Evolutionary conservation across 2,888 invertebrate species (phyloP).

Genomic region (Papilio demoleus): DNA sequence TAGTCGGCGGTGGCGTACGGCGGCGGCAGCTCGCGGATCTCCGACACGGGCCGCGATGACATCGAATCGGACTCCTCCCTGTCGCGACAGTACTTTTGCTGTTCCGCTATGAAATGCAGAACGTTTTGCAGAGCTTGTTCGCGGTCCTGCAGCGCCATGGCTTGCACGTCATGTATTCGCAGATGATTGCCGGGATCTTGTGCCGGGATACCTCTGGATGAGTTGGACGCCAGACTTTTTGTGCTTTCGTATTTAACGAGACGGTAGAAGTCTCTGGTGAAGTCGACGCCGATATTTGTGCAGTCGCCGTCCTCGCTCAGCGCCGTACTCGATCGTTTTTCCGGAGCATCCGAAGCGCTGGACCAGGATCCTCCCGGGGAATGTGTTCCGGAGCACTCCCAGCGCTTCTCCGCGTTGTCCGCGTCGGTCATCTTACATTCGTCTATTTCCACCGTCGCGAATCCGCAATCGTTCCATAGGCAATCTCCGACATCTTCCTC

Average conservation of each 20-base stretch:
- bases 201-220: conserved; percentile 86
- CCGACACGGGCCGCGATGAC: conserved; percentile 81
- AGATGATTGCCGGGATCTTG: conserved; percentile 77
- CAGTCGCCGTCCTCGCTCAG: conserved; percentile 88
- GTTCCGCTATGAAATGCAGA: conserved; percentile 89
- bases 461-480: conserved; percentile 89
- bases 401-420: conserved; percentile 82
- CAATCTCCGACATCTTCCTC: conserved; percentile 90
- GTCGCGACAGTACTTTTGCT: conserved; percentile 87
- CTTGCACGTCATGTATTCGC: conserved; percentile 75
- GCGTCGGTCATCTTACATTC: conserved; percentile 84
- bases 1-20: conserved; percentile 79
- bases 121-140: conserved; percentile 89
- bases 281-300: conserved; percentile 88
- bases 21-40: conserved; percentile 82
- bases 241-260: conserved; percentile 92
- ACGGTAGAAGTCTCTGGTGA: conserved; percentile 91
- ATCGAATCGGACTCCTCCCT: conserved; percentile 84
- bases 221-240: conserved; percentile 90
- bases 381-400: conserved; percentile 85
- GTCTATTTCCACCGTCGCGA: conserved; percentile 86
- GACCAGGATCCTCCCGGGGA: conserved; percentile 86
- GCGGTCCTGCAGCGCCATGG: conserved; percentile 83
- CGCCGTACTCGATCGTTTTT: conserved; percentile 88
- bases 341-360: conserved; percentile 83